Conservation (phyloP, 30 jellyfish, hydroid and myxozoan genomes). For the Hydractinia echinata region DNA sequence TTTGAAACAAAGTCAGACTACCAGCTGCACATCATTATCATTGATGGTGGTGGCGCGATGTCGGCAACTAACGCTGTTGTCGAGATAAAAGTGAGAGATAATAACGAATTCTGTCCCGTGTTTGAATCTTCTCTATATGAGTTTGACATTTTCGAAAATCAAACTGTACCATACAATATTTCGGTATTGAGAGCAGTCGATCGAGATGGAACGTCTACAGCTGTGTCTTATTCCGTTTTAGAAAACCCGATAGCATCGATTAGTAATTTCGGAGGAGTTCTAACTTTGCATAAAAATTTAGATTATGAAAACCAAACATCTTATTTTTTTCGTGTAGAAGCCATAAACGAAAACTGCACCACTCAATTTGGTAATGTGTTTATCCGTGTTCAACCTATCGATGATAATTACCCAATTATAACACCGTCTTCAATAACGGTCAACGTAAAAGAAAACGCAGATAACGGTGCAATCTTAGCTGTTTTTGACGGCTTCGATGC, state of each 20-base stretch:
- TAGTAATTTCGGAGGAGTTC: background rate
- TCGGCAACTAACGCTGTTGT: background rate
- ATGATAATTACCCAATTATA: background rate
- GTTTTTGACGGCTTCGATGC: background rate
- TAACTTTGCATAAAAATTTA: background rate
- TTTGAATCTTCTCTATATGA: background rate
- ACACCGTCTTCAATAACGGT: background rate
- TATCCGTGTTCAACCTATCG: slow-evolving; percentile 6
- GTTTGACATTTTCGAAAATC: background rate
- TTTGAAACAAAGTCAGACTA: background rate
- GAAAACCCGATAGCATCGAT: background rate
- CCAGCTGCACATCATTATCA: background rate
- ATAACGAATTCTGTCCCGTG: background rate
- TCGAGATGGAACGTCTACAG: background rate
- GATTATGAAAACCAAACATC: background rate
- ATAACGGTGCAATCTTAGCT: background rate
- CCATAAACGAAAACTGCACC: background rate
- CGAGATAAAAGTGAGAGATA: background rate
- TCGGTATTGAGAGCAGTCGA: background rate
- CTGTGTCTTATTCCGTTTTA: background rate
- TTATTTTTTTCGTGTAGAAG: background rate
- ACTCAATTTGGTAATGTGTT: background rate
- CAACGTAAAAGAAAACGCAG: background rate
- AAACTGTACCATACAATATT: background rate
- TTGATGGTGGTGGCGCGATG: background rate